A percentile compares a stretch with the other conserved stretches of the same genome.
Evolutionary conservation across 2,113 vertebrate species (phyloP).

Genomic region (Myotis davidii): DNA sequence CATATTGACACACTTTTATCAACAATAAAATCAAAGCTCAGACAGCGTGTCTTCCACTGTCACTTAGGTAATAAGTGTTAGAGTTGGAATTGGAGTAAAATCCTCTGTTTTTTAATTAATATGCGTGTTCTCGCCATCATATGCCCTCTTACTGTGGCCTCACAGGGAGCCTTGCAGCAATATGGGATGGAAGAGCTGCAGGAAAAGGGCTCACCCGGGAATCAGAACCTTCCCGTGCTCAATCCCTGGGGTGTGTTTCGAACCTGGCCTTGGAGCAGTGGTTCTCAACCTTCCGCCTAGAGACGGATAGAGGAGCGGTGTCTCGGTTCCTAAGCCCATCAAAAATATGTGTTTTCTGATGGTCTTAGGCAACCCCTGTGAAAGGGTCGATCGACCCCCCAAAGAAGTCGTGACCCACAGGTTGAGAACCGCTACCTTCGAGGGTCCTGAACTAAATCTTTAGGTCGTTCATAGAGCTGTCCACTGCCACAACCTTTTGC

Average conservation of each 20-base stretch:
- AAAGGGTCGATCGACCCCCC: too few species aligned
- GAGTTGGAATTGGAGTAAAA: not conserved
- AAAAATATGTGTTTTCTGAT: too few species aligned
- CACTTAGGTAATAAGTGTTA: not conserved
- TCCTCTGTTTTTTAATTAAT: not conserved
- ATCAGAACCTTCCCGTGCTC: accelerated
- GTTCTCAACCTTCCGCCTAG: too few species aligned
- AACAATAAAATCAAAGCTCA: not conserved
- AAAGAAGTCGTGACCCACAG: too few species aligned
- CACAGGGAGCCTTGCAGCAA: not conserved
- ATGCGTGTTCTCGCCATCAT: not conserved
- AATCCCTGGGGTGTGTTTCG: not conserved
- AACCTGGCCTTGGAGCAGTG: not conserved
- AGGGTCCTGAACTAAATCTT: not conserved
- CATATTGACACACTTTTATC: not conserved
- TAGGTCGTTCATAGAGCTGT: not conserved
- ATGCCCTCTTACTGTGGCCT: not conserved
- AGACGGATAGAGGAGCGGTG: too few species aligned
- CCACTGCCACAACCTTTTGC: too few species aligned
- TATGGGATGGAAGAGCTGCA: too few species aligned
- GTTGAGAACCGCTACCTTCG: not conserved
- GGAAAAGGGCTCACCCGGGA: not conserved
- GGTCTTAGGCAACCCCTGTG: too few species aligned
- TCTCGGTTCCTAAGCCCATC: too few species aligned
- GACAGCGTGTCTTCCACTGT: not conserved